Evolutionary conservation across 2,797 vertebrate genomes (phyloP), one percentile per base, ranked within the genome.

Genomic region (Peromyscus eremicus): DNA sequence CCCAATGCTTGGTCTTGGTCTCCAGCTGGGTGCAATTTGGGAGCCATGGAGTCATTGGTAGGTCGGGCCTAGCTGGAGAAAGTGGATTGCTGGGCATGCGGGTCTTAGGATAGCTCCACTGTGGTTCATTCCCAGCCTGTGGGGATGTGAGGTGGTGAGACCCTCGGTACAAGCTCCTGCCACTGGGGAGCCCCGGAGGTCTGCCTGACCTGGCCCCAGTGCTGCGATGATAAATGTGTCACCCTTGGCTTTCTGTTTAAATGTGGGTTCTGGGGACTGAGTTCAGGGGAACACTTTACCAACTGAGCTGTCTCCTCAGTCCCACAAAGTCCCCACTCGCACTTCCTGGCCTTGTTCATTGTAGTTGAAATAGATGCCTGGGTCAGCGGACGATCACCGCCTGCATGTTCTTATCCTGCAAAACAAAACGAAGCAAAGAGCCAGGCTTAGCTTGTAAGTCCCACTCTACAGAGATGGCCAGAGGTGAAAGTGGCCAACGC

Each of bases 401-500:
- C 7, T 34, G 21, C 32, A 89, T 64, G 29, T 23, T 29, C 40
- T 73, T 71, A 57, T 68, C 25, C 68, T 46, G 29, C 17, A 68
- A 84, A 80, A 55, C 13, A 79, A 49, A 49, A 16, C 27, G 32
- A 49, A 81, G 81, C 6, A 62, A 57, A 68, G 77, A 43, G 71
- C 8, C 49, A 49, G 40, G 5, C 13, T 46, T 64, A 46, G 34
- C 46, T 66, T 17, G 43, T 21, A 4, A 40, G 83, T 14, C 77
- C 83, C 89, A 79, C 71, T 96, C 95, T 70, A 49, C 49, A 86
- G 68, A 29, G 84, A 55, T n/a, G 49, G 43, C 3, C 37, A 96
- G 92, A 64, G 73, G 34, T 21, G 16, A 60, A 75, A 46, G 0
- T 55, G 68, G 52, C 68, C 32, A 55, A 52, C 55, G 25, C 10